Conservation (phyloP, 2,797 vertebrate species). For the Chrysocyon brachyurus region DNA sequence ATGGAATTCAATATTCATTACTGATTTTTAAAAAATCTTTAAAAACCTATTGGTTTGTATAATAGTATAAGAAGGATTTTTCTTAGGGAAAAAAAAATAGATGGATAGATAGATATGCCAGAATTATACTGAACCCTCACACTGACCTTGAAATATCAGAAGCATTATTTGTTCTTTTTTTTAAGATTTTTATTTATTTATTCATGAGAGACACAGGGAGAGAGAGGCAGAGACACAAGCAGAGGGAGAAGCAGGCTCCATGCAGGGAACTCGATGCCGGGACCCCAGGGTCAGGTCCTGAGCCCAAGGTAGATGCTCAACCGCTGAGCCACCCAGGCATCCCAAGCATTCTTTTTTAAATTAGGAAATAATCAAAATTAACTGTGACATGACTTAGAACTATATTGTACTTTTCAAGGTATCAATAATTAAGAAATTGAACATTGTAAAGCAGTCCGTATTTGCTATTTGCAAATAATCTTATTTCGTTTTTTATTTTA, state of each 20-base stretch:
- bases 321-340: too few species aligned
- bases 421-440: neutral
- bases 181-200: too few species aligned
- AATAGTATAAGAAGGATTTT: neutral
- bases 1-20: neutral
- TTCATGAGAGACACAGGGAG: too few species aligned
- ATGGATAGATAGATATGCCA: neutral
- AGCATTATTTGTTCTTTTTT: neutral
- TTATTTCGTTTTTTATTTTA: neutral
- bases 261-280: too few species aligned
- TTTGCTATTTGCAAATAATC: neutral
- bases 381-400: neutral
- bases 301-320: too few species aligned
- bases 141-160: neutral
- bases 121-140: neutral
- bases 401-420: neutral
- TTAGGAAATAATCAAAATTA: neutral
- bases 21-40: neutral
- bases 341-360: neutral
- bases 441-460: neutral
- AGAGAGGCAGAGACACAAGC: too few species aligned
- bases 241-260: too few species aligned
- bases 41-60: neutral
- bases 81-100: neutral
- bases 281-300: too few species aligned